Base-by-base conservation (phyloP, 30 jellyfish, hydroid and myxozoan species). In the Aurelia sp. region DNA sequence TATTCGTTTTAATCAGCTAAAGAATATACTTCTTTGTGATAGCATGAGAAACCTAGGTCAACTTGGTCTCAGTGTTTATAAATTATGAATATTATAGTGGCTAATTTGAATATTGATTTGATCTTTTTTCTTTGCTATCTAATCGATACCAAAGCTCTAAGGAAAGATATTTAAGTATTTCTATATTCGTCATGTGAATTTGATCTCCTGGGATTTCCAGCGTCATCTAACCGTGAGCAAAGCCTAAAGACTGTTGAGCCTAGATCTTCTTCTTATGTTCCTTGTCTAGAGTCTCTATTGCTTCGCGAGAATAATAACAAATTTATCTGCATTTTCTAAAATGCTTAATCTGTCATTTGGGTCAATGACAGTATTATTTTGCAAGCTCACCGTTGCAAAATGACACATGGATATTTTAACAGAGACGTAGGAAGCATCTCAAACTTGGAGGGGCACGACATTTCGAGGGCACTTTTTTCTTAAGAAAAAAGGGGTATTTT, bases 21-120 rank as follows among this genome's bases (percentile, higher is more conserved):
- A 76, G 76, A 62, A 76, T 41, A 9, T 4, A 3, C 11, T 52
- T 21, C 40, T 33, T 20, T 23, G 69, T 11, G 50, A 76, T 6
- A 62, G 66, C 41, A 59, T 57, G 69, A 30, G 62, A 30, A 37
- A 55, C 62, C 73, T 74, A 76, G 86, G 86, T 76, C 86, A 76
- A 76, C 76, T 52, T 22, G 77, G 86, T 76, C 64, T 61, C 66
- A 37, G n/a, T 76, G 76, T 76, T 76, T 76, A 74, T 47, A 76
- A 55, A 55, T 60, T 51, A 57, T 76, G 55, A 60, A 60, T 76
- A 76, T 18, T 76, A 64, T 67, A 58, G 60, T 76, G 76, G 61
- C 86, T 7, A 20, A 19, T 11, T 16, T 58, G 68, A 76, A 76
- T 76, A 76, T 76, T 35, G 67, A 61, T 76, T 30, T 76, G 86